Conservation (phyloP, 2,888 invertebrate genomes). For the Rhamphomyia laevipes region DNA sequence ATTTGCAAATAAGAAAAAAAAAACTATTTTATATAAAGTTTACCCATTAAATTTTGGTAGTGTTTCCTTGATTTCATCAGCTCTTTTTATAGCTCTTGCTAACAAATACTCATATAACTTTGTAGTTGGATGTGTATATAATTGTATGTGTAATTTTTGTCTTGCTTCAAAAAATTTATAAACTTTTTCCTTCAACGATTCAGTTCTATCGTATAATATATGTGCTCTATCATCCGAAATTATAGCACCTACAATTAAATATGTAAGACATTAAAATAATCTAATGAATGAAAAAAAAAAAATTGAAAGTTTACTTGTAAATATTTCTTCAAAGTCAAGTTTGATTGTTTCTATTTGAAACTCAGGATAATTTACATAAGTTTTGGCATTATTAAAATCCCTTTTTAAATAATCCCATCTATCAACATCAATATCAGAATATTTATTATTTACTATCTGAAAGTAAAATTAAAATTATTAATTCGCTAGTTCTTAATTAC, state of each 20-base stretch:
- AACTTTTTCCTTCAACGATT: constrained; percentile 34
- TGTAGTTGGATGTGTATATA: constrained; percentile 40
- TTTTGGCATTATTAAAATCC: constrained; percentile 36
- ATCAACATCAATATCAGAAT: constrained; percentile 50
- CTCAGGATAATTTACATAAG: not conserved
- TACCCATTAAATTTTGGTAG: too few relatives aligned
- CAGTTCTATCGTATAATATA: constrained; percentile 40
- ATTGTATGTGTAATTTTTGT: constrained; percentile 36
- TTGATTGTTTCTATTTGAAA: constrained; percentile 12
- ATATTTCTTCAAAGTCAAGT: constrained; percentile 26
- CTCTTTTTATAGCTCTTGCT: not conserved
- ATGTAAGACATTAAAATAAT: too few relatives aligned
- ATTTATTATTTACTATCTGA: constrained; percentile 45
- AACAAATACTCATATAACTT: constrained; percentile 36
- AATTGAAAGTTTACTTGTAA: constrained; percentile 15
- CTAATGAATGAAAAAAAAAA: too few relatives aligned
- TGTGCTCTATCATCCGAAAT: constrained; percentile 23
- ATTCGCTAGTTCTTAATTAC: constrained; percentile 12
- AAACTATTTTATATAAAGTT: too few relatives aligned
- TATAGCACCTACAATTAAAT: constrained; percentile 18
- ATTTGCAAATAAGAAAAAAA: too few relatives aligned
- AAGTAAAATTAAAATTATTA: constrained; percentile 25
- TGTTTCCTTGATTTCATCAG: too few relatives aligned
- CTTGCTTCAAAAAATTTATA: constrained; percentile 40
- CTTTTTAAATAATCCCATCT: constrained; percentile 56